Evolutionary conservation across 2,797 vertebrate genomes (phyloP).

Genomic region (Centropyge bicolor): DNA sequence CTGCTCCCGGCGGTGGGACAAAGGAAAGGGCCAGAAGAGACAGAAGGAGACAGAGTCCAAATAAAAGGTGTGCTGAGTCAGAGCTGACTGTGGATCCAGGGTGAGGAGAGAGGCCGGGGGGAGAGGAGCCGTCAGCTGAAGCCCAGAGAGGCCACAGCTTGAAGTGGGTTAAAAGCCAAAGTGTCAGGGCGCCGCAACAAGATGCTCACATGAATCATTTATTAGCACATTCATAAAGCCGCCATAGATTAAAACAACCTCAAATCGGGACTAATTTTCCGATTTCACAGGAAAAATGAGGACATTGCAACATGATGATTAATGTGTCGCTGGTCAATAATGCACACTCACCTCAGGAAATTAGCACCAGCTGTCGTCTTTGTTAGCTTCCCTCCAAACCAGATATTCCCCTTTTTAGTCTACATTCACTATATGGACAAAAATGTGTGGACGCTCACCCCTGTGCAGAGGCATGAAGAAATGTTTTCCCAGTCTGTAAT

Average conservation of each 20-base stretch:
- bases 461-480: not conserved
- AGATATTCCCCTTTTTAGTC: not conserved
- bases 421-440: not conserved
- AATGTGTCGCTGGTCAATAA: not conserved
- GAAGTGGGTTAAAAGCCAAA: slow-evolving; percentile 48
- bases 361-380: not conserved
- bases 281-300: not conserved
- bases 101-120: slow-evolving; percentile 14
- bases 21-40: slow-evolving; percentile 36
- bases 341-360: slow-evolving; percentile 13
- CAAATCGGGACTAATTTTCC: not conserved
- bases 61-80: slow-evolving; percentile 73
- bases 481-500: not conserved
- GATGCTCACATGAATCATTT: slow-evolving; percentile 45
- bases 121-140: slow-evolving; percentile 25
- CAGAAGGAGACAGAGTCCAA: slow-evolving; percentile 22
- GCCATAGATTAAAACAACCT: slow-evolving; percentile 9
- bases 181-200: slow-evolving; percentile 41
- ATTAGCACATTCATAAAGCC: slow-evolving; percentile 10
- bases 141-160: not conserved
- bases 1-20: slow-evolving; percentile 48
- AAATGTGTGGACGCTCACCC: not conserved
- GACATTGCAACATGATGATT: not conserved
- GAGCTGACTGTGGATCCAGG: slow-evolving; percentile 18
- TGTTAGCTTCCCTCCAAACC: not conserved